Evolutionary conservation across 1,140 invertebrate species (phyloP), one percentile per base, ranked within the genome.

Genomic region (Lerema accius): DNA sequence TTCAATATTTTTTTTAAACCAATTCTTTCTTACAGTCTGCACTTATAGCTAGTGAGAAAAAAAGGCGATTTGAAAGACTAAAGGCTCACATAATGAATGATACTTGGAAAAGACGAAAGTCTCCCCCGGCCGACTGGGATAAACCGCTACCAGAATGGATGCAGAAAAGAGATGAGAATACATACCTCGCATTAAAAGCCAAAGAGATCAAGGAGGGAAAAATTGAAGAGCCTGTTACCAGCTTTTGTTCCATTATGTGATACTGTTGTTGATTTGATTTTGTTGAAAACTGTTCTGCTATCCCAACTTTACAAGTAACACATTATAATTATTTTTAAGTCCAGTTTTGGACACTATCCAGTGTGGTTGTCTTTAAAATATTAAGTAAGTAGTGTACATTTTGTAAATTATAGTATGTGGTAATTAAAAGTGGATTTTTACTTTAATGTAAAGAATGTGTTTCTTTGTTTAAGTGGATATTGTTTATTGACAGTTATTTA

Each of bases 91-190:
- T 93, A 67, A 76, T 73, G 10, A 98, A 98, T 87, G 91, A 95
- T 78, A 92, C 95, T 11, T 98, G 97, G 97, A 90, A 94, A 71
- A 95, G 93, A 76, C 91, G 97, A 46, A 90, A 92, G n/a, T 69
- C 89, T 55, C 96, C 96, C 4, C 96, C 96, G 3, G 78, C 88
- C 62, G 94, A 97, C 80, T 98, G 96, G 96, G 93, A 94, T 65
- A 92, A 91, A 60, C 95, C 95, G 3, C 81, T 98, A 64, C 96
- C 96, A 4, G 93, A 95, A 15, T 95, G 94, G 93, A 89, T 96
- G 77, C 72, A 87, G 14, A 93, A 96, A 70, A 89, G 93, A 73
- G 93, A 94, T 65, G 90, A 95, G 70, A 91, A 93, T 59, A 93
- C 94, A 7, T 96, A 93, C 86, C 91, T 97, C 48, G 90, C 92